Conservation (phyloP, 2,113 vertebrate species). For the Protobothrops flavoviridis region DNA sequence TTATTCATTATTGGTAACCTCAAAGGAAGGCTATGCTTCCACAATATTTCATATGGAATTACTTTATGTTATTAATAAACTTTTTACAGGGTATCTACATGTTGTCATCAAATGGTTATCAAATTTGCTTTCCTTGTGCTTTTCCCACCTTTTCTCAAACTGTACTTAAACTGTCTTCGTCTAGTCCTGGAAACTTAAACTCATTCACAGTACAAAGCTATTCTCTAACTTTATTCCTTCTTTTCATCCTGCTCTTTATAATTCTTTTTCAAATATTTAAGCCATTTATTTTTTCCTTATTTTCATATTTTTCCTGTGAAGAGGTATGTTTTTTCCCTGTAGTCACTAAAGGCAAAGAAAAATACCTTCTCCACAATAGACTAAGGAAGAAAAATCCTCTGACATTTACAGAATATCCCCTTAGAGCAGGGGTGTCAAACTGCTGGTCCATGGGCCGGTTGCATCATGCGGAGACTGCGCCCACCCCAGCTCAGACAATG, state of each 20-base stretch:
- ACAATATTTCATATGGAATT: not conserved
- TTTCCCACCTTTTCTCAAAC: not conserved
- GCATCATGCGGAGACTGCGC: too few relatives aligned
- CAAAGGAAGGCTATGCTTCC: not conserved
- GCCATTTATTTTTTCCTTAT: not conserved
- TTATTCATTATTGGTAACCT: not conserved
- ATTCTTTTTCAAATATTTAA: not conserved
- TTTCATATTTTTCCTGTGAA: not conserved
- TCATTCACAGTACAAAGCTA: not conserved
- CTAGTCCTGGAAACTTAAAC: not conserved
- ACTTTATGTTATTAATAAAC: not conserved
- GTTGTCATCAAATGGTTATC: not conserved
- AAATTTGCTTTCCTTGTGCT: not conserved
- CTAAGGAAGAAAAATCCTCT: too few relatives aligned
- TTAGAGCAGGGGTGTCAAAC: too few relatives aligned
- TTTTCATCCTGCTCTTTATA: not conserved
- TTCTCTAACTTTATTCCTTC: not conserved
- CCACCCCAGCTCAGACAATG: too few relatives aligned
- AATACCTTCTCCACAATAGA: too few relatives aligned
- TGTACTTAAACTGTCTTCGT: not conserved
- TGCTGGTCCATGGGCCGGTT: too few relatives aligned
- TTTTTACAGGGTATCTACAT: not conserved
- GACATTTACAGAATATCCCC: too few relatives aligned
- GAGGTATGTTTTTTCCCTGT: not conserved
- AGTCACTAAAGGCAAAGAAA: not conserved